Evolutionary conservation across 2,888 invertebrate genomes (phyloP).

Genomic region (Glyphotaelius pellucidus): DNA sequence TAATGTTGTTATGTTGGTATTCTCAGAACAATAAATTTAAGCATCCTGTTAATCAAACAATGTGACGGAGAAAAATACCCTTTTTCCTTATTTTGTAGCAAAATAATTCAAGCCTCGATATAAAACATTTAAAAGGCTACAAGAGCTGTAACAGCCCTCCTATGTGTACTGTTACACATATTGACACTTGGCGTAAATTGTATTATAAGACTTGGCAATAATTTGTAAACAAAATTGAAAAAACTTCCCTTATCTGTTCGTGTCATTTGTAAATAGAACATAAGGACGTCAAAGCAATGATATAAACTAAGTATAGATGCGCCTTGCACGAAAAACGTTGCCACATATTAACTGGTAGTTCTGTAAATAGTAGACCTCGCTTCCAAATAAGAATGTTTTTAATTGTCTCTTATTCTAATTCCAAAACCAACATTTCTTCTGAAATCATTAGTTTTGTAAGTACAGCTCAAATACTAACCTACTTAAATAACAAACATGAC

Average conservation of each 20-base stretch:
- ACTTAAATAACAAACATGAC: too few species aligned
- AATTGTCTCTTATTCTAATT: too few species aligned
- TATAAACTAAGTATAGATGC: not conserved
- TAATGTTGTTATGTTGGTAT: too few species aligned
- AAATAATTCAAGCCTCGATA: not conserved
- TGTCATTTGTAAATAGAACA: slow-evolving; percentile 51
- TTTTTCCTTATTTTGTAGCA: not conserved
- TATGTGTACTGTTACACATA: not conserved
- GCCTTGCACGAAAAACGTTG: not conserved
- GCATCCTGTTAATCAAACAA: not conserved
- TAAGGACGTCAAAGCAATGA: slow-evolving; percentile 11
- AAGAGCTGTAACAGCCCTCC: not conserved
- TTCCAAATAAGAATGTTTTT: too few species aligned
- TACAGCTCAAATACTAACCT: too few species aligned
- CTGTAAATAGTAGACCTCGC: too few species aligned
- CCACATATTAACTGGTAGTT: too few species aligned
- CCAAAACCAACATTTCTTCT: too few species aligned
- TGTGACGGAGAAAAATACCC: not conserved
- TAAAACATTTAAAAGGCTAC: not conserved
- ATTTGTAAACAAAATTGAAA: slow-evolving; percentile 40
- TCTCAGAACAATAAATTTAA: not conserved
- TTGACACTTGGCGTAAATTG: slow-evolving; percentile 2
- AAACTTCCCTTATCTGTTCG: slow-evolving; percentile 37
- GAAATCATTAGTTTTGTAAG: too few species aligned
- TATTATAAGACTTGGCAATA: slow-evolving; percentile 25